phyloP scores from a whole-genome alignment of 2,113 vertebrate genomes.

The Chroicocephalus ridibundus region DNA sequence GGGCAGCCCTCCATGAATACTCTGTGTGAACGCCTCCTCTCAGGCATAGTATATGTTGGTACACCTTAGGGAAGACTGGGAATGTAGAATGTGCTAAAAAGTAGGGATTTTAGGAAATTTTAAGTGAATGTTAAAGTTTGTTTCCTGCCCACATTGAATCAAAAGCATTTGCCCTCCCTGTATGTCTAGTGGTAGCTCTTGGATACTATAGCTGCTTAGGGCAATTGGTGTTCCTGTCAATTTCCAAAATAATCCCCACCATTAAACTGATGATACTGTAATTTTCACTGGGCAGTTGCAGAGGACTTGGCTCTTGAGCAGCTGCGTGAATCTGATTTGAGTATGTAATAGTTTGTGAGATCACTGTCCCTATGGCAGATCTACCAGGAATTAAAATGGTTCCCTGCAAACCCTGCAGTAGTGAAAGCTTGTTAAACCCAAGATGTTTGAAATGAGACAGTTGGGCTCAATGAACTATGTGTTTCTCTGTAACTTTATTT shows the following conservation, averaged over 20 bases:
- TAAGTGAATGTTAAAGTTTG: background rate
- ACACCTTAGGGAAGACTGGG: background rate
- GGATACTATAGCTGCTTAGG: background rate
- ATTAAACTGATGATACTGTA: background rate
- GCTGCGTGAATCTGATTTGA: background rate
- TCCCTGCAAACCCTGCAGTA: background rate
- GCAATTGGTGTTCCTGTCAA: background rate
- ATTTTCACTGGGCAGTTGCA: background rate
- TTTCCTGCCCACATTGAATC: background rate
- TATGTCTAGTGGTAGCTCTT: background rate
- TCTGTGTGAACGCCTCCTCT: background rate
- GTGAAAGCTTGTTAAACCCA: background rate
- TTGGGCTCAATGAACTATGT: background rate
- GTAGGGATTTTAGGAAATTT: background rate
- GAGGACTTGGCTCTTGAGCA: background rate
- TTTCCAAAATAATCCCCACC: background rate
- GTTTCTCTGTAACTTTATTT: constrained; percentile 32
- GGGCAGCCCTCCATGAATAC: background rate
- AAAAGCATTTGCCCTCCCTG: background rate
- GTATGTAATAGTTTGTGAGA: background rate
- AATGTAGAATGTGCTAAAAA: background rate
- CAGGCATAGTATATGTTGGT: background rate
- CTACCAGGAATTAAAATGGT: background rate
- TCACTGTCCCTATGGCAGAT: background rate
- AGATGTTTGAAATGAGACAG: background rate